Evolutionary conservation across 2,113 vertebrate species (phyloP), one percentile per base, ranked within the genome.

Genomic region (Ornithorhynchus anatinus): DNA sequence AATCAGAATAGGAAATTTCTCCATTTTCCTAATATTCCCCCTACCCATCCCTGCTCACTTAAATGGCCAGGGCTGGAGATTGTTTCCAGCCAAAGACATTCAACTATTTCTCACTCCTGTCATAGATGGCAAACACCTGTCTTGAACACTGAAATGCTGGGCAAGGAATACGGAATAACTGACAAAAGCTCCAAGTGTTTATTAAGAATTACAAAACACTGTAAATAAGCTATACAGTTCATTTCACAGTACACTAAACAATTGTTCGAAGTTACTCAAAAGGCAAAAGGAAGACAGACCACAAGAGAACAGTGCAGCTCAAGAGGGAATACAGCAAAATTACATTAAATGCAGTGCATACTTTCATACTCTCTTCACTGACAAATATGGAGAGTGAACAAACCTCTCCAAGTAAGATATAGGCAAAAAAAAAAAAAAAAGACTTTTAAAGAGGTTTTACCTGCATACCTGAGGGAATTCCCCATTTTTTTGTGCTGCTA

Each of bases 161-260:
- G 16, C 22, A 75, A 42, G 36, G 17, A 72, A 63, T 71, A 69
- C 50, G 59, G 62, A 77, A 77, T 81, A 23, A 23, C 82, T 72
- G n/a, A 87, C 91, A 88, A 92, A 89, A 91, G 89, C 86, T 92
- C 89, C 78, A 84, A 90, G 84, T 84, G 75, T 93, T 93, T 93
- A 94, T 93, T 94, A 91, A 84, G 90, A 88, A 92, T 92, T 91
- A 93, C n/a, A 92, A 94, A 90, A 91, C 90, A 92, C 75, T 42
- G 87, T 89, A 85, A 89, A 84, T 85, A 91, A 91, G 86, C 88
- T 88, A 81, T 87, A 91, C 84, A 86, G 73, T 90, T 86, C 75
- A 79, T 92, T 93, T 93, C 91, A 94, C 93, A 93, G 92, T 92
- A 90, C 92, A 89, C 89, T 89, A 91, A 90, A 89, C 86, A 86